Conservation (phyloP, 2,797 vertebrate genomes). For the Mormyrops boulengeri region DNA sequence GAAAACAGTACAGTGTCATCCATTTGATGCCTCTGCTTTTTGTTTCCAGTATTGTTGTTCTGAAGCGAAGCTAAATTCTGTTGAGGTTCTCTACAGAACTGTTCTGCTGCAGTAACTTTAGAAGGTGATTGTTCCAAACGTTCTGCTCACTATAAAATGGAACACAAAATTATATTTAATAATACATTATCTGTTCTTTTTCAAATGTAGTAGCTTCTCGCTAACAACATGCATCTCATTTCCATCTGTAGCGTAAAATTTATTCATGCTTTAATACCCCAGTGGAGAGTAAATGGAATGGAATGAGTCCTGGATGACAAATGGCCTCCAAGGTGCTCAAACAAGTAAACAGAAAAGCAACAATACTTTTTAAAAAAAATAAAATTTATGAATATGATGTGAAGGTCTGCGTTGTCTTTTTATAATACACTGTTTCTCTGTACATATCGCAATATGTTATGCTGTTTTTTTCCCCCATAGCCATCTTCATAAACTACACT, state of each 20-base stretch:
- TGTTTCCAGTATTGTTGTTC: not conserved
- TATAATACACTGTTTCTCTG: not conserved
- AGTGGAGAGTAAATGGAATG: not conserved
- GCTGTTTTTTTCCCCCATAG: not conserved
- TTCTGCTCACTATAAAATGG: not conserved
- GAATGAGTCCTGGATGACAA: not conserved
- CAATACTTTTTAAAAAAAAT: not conserved
- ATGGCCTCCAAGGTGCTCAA: not conserved
- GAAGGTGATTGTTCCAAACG: not conserved
- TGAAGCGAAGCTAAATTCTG: not conserved
- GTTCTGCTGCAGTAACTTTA: slow-evolving; percentile 5
- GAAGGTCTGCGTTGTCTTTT: slow-evolving; percentile 45
- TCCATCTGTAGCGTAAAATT: not conserved
- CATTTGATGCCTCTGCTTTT: not conserved
- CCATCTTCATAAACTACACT: not conserved
- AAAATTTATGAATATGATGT: slow-evolving; percentile 36
- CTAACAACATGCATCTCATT: not conserved
- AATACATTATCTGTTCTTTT: not conserved
- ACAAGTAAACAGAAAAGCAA: not conserved
- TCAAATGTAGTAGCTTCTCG: not conserved
- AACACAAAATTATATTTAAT: not conserved
- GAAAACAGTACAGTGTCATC: slow-evolving; percentile 24
- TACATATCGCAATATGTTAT: not conserved
- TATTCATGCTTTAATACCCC: not conserved
- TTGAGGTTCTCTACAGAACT: not conserved